Conservation (phyloP, 2,888 invertebrate species). For the Sabellastarte sp. region DNA sequence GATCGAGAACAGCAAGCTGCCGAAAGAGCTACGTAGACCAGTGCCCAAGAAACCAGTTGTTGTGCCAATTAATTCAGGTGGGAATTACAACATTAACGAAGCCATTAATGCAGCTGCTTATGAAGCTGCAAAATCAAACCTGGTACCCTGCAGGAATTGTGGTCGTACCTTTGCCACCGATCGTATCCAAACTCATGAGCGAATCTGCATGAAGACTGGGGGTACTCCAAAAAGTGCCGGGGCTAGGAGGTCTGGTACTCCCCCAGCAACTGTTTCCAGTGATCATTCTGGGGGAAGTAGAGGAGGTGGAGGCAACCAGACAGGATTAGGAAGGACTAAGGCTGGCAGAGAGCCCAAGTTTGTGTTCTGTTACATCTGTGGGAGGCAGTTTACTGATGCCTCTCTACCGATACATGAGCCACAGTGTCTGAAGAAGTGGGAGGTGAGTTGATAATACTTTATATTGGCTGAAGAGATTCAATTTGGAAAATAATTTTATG, state of each 20-base stretch:
- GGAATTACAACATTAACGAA: slow-evolving; percentile 11
- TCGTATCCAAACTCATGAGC: slow-evolving; percentile 21
- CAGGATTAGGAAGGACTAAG: not conserved
- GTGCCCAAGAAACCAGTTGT: slow-evolving; percentile 65
- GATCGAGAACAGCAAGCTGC: slow-evolving; percentile 64
- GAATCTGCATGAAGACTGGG: slow-evolving; percentile 13
- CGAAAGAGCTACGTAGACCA: slow-evolving; percentile 62
- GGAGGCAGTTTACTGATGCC: slow-evolving; percentile 66
- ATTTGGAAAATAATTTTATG: too few species aligned
- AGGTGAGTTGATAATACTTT: too few species aligned
- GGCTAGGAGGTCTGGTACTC: not conserved
- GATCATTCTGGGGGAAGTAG: not conserved
- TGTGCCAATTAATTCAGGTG: slow-evolving; percentile 9
- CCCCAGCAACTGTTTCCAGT: not conserved
- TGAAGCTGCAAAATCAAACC: slow-evolving; percentile 15
- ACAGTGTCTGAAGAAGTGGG: slow-evolving; percentile 68
- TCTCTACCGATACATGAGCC: slow-evolving; percentile 69
- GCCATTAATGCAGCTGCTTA: slow-evolving; percentile 45
- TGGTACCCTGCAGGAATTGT: slow-evolving; percentile 23
- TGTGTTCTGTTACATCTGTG: slow-evolving; percentile 67
- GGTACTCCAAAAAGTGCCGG: not conserved
- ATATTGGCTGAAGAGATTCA: too few species aligned
- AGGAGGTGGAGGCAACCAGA: not conserved
- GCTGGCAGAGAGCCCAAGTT: not conserved
- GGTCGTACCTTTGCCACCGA: slow-evolving; percentile 24